Percentiles rank a stretch among this genome's conserved stretches.
phyloP scores from a whole-genome alignment of 2,888 invertebrate species.

The Callyntrura sp. region DNA sequence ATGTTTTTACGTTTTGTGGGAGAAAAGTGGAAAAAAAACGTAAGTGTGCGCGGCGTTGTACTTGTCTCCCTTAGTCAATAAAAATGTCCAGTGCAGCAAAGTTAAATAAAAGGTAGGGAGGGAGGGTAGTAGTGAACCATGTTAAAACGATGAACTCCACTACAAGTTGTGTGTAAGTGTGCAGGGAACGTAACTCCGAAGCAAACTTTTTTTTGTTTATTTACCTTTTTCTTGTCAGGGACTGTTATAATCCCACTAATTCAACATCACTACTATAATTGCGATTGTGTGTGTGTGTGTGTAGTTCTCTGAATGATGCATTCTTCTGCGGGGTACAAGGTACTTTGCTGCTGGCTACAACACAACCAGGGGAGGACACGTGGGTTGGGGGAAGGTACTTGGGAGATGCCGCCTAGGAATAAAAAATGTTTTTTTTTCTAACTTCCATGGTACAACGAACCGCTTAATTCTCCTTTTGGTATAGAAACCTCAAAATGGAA shows the following conservation, averaged over 20 bases:
- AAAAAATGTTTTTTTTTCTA: background rate
- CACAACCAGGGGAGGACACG: background rate
- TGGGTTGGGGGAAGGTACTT: too few species aligned
- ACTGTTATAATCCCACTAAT: slow-evolving; percentile 31
- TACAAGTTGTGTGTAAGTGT: background rate
- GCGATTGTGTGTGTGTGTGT: background rate
- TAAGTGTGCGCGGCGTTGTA: slow-evolving; percentile 1
- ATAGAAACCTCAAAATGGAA: background rate
- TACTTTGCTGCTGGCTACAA: too few species aligned
- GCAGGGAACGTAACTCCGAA: background rate
- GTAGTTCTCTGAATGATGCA: background rate
- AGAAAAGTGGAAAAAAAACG: too few species aligned
- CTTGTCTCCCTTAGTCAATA: slow-evolving; percentile 60
- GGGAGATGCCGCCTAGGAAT: background rate
- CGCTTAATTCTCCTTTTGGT: background rate
- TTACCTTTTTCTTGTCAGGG: background rate
- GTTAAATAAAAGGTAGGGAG: slow-evolving; percentile 12
- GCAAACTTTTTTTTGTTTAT: slow-evolving; percentile 40
- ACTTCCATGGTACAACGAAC: background rate
- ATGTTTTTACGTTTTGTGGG: slow-evolving; percentile 6
- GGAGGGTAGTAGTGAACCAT: background rate
- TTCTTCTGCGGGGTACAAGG: background rate
- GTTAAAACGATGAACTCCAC: slow-evolving; percentile 37
- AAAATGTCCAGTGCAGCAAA: slow-evolving; percentile 73
- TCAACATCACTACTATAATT: background rate